Percentiles rank a stretch among this genome's conserved stretches.
Evolutionary conservation across 1,140 invertebrate species (phyloP).

Genomic region (Antheraea pernyi): DNA sequence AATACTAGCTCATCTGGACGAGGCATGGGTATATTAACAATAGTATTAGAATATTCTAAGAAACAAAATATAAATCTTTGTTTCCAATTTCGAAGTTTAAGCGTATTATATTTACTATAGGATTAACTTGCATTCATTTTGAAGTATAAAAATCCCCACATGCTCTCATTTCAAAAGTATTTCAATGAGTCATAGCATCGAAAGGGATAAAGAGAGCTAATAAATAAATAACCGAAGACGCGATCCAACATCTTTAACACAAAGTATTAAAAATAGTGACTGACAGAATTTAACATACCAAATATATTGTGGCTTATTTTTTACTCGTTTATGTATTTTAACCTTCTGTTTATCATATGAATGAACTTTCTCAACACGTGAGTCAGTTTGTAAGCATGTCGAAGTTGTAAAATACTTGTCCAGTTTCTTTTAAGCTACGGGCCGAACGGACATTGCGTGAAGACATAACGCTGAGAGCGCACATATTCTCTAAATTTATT

Average conservation of each 20-base stretch:
- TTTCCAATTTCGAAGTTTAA: background rate
- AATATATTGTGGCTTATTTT: background rate
- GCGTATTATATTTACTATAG: background rate
- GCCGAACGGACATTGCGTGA: background rate
- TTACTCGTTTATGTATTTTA: background rate
- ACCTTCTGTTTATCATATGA: slow-evolving; percentile 37
- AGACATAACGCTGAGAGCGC: background rate
- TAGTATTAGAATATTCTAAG: background rate
- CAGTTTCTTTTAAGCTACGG: slow-evolving; percentile 28
- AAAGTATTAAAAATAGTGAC: background rate
- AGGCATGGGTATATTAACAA: background rate
- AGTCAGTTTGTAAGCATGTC: slow-evolving; percentile 53
- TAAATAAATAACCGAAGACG: slow-evolving; percentile 5
- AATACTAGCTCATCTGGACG: slow-evolving; percentile 10
- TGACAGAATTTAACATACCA: background rate
- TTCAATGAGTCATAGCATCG: slow-evolving; percentile 4
- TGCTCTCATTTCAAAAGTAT: slow-evolving; percentile 10
- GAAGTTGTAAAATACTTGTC: slow-evolving; percentile 46
- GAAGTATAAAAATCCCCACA: background rate
- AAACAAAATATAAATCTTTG: background rate
- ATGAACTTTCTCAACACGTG: slow-evolving; percentile 48
- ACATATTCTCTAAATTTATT: background rate
- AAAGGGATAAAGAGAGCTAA: background rate
- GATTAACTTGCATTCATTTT: background rate
- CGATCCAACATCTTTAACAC: slow-evolving; percentile 16